Conservation (phyloP, 2,888 invertebrate genomes). For the Apomyelois bistriatella region DNA sequence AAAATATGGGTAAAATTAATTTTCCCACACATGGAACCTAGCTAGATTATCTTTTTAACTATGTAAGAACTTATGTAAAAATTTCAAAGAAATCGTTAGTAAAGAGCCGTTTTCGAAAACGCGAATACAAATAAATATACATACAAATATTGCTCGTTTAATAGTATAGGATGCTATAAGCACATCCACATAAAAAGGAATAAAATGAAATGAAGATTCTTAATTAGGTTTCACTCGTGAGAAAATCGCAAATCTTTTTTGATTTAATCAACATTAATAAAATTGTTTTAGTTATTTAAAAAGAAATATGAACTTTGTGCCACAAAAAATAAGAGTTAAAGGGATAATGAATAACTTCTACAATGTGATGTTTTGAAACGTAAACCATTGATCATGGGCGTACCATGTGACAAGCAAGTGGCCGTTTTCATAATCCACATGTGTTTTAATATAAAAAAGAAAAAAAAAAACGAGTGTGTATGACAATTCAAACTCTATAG, state of each 20-base stretch:
- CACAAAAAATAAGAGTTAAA: not conserved
- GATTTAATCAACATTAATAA: not conserved
- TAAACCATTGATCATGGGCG: conserved; percentile 39
- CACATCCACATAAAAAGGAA: too few relatives aligned
- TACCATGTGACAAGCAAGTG: conserved; percentile 57
- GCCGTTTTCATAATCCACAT: conserved; percentile 43
- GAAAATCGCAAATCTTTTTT: not conserved
- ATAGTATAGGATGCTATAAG: too few relatives aligned
- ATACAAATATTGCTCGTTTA: too few relatives aligned
- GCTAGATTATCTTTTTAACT: too few relatives aligned
- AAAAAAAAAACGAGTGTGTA: conserved; percentile 21
- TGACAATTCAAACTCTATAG: conserved; percentile 27
- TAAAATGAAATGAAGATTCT: too few relatives aligned
- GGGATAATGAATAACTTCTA: not conserved
- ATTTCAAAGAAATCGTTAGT: too few relatives aligned
- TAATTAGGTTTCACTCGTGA: not conserved
- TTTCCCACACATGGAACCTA: too few relatives aligned
- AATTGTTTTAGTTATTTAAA: not conserved
- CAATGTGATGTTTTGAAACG: conserved; percentile 9
- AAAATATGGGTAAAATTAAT: too few relatives aligned
- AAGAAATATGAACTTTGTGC: not conserved
- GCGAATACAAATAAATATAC: too few relatives aligned
- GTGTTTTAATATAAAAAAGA: conserved; percentile 38
- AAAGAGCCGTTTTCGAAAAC: too few relatives aligned
- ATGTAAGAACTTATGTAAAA: too few relatives aligned